These are phyloP conservation scores for Hylaeus anthracinus DNA, from an alignment of 1,140 invertebrate species.

Conservation along the genomic window DNA sequence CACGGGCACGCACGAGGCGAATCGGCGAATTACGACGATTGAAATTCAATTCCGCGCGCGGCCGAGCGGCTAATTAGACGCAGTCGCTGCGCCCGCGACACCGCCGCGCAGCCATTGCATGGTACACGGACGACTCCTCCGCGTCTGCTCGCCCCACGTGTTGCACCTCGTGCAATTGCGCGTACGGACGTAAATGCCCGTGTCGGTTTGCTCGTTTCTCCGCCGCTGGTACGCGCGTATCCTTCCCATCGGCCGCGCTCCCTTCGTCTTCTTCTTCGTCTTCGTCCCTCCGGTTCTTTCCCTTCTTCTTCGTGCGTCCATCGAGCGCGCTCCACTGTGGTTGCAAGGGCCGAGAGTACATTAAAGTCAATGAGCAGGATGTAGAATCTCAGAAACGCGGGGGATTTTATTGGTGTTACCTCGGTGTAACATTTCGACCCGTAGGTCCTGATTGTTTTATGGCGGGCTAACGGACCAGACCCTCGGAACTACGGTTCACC, in stretches of 20 bases:
- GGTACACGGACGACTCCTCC: neutral
- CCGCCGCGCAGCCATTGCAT: constrained; percentile 8
- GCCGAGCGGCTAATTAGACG: constrained; percentile 76
- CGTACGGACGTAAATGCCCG: constrained; percentile 37
- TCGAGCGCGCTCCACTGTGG: no score
- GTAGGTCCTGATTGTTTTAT: constrained; percentile 32
- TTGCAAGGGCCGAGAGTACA: constrained; percentile 9
- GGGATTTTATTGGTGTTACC: constrained; percentile 18
- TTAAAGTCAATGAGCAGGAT: constrained; percentile 27
- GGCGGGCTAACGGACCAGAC: constrained; percentile 4
- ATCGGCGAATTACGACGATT: constrained; percentile 76
- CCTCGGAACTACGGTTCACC: neutral
- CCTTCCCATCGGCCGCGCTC: neutral
- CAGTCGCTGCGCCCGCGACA: constrained; percentile 54
- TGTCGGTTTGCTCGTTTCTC: constrained; percentile 22
- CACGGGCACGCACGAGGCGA: constrained; percentile 63
- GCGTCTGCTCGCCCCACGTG: constrained; percentile 30
- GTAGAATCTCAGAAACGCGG: constrained; percentile 24
- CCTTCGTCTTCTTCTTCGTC: no score
- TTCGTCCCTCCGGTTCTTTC: neutral
- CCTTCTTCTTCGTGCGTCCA: neutral
- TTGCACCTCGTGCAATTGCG: constrained; percentile 52
- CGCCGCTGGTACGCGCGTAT: neutral
- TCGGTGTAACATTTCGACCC: constrained; percentile 17
- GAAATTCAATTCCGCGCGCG: constrained; percentile 77